Conservation (phyloP, 2,888 invertebrate genomes). For the Heliothis peltigera region DNA sequence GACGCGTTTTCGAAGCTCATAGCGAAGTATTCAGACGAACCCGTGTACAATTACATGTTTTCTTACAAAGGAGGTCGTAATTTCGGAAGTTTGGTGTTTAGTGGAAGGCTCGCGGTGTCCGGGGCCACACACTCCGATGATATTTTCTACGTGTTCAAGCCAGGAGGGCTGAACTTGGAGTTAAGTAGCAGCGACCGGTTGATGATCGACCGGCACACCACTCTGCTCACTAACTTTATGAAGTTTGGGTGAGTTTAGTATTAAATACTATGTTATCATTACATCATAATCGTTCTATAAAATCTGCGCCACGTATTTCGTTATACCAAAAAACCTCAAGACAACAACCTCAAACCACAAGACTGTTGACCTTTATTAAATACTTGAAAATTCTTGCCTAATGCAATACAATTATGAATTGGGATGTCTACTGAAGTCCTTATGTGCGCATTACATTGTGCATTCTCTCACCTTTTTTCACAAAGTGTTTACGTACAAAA, state of each 20-base stretch:
- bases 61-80: constrained; percentile 80
- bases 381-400: too few species aligned
- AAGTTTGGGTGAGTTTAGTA: constrained; percentile 65
- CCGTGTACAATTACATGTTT: constrained; percentile 81
- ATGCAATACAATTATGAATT: too few species aligned
- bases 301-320: not conserved
- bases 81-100: constrained; percentile 74
- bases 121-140: constrained; percentile 83
- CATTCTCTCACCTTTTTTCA: not conserved
- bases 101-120: constrained; percentile 52
- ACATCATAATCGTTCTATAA: not conserved
- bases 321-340: too few species aligned
- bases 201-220: constrained; percentile 76
- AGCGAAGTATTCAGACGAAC: constrained; percentile 69
- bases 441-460: too few species aligned
- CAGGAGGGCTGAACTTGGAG: constrained; percentile 71
- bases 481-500: constrained; percentile 1
- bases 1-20: constrained; percentile 76
- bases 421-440: too few species aligned
- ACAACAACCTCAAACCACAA: too few species aligned
- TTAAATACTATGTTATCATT: not conserved
- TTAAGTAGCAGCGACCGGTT: constrained; percentile 70
- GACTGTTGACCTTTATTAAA: too few species aligned
- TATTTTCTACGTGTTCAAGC: constrained; percentile 84
- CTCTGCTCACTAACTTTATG: constrained; percentile 84